Base-by-base conservation (phyloP, 2,888 invertebrate genomes). In the Mesopsocus fuscifrons region DNA sequence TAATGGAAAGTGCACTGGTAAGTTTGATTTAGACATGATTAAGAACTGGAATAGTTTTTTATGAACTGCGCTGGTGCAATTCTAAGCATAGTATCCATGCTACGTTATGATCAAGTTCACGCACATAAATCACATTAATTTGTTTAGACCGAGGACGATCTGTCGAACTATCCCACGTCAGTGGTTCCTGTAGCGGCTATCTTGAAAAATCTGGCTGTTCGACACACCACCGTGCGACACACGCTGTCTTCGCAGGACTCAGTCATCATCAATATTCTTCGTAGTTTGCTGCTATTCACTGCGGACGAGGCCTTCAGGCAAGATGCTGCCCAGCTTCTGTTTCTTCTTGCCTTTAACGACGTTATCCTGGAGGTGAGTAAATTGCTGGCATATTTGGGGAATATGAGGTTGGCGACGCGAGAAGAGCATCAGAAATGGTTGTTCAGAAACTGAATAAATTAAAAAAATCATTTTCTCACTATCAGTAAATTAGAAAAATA, bases 201-300 rank as follows among this genome's bases (percentile, higher is more conserved):
- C 4, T 17, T 38, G 21, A 20, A 18, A 11, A 9, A 5, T 6
- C 3, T 38, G 11, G 6, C 20, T 5, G 4, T 15, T 18, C 5
- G 21, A 13, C n/a, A 38, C 16, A 18, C 38, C 3, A 13, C 38
- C 6, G 20, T 38, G 9, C 3, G 38, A 17, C 16, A 18, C 6
- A 20, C 15, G 21, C 20, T 38, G 20, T 15, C 38, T 4, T 5
- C 3, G 4, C 15, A 17, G 20, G 20, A 20, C 4, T 9, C 15
- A 3, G 38, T 38, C 3, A n/a, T 17, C 6, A n/a, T 20, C 5
- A 17, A 21, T 18, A 20, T 38, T 16, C 6, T 38, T 18, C 6
- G 38, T 18, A 21, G 38, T 17, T 5, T 38, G 6, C 21, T 38
- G 18, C 20, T 38, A 5, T 38, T 38, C 20, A 38, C n/a, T 17